Percentiles rank a stretch among this genome's conserved stretches.
phyloP scores from a whole-genome alignment of 2,888 invertebrate genomes.

The Allolobophora icterica region DNA sequence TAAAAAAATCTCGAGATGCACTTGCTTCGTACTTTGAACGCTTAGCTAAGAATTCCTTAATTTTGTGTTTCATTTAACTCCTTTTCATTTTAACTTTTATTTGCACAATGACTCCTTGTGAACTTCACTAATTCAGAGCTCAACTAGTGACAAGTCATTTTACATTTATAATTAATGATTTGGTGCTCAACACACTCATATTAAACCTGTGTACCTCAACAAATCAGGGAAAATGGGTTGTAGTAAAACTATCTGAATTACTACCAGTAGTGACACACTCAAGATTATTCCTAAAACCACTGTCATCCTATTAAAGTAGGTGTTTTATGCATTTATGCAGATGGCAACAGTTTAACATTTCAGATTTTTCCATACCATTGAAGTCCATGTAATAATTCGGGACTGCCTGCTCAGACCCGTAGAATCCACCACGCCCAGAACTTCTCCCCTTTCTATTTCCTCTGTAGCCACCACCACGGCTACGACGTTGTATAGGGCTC shows the following conservation, averaged over 20 bases:
- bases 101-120: not conserved
- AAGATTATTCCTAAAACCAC: not conserved
- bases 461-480: constrained; percentile 18
- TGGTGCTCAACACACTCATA: not conserved
- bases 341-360: not conserved
- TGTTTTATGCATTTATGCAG: not conserved
- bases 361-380: not conserved
- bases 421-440: not conserved
- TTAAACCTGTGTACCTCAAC: not conserved
- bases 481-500: constrained; percentile 8
- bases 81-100: too few relatives aligned
- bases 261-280: not conserved
- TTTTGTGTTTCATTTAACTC: not conserved
- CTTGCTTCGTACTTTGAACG: too few relatives aligned
- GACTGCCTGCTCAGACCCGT: not conserved
- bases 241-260: not conserved
- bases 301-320: not conserved
- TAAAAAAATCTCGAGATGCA: not conserved
- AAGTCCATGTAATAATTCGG: constrained; percentile 17
- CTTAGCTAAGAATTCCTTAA: too few relatives aligned
- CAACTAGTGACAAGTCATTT: too few relatives aligned
- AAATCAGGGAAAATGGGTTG: not conserved
- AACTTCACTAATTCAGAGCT: not conserved
- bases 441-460: constrained; percentile 12
- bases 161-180: not conserved